A percentile compares a stretch with the other conserved stretches of the same genome.
Evolutionary conservation across 2,113 vertebrate genomes (phyloP).

Genomic region (Lathamus discolor): DNA sequence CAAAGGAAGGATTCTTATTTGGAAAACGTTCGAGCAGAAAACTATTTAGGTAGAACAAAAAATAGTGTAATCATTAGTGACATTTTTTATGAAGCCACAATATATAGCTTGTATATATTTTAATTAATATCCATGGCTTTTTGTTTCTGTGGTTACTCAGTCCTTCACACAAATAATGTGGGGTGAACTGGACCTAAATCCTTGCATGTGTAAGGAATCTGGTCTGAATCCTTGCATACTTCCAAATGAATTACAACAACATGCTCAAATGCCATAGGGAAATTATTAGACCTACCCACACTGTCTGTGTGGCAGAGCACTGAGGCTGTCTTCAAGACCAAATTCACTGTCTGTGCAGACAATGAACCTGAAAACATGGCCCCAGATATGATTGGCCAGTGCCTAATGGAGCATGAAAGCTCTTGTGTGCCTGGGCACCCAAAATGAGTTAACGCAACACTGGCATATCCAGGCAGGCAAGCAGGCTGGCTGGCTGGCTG

Average conservation of each 20-base stretch:
- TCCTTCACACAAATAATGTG: background rate
- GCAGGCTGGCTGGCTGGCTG: background rate
- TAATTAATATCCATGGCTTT: background rate
- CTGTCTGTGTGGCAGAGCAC: background rate
- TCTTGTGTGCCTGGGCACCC: background rate
- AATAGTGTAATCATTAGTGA: background rate
- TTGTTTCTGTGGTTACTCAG: background rate
- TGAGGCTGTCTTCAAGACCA: background rate
- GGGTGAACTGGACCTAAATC: background rate
- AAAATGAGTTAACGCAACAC: rapidly evolving
- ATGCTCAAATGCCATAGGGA: background rate
- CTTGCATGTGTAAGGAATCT: background rate
- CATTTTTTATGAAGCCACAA: background rate
- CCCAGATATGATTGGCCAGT: rapidly evolving
- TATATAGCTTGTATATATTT: background rate
- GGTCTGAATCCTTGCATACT: background rate
- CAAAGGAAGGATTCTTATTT: background rate
- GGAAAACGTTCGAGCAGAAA: background rate
- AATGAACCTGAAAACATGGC: background rate
- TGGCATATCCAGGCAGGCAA: rapidly evolving
- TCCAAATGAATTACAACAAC: background rate
- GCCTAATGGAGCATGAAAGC: background rate
- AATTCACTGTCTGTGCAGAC: background rate
- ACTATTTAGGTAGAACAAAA: background rate
- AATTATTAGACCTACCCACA: background rate